These are phyloP conservation scores for Apodemia zela DNA, from an alignment of 2,888 invertebrate species.

Conservation along the genomic window DNA sequence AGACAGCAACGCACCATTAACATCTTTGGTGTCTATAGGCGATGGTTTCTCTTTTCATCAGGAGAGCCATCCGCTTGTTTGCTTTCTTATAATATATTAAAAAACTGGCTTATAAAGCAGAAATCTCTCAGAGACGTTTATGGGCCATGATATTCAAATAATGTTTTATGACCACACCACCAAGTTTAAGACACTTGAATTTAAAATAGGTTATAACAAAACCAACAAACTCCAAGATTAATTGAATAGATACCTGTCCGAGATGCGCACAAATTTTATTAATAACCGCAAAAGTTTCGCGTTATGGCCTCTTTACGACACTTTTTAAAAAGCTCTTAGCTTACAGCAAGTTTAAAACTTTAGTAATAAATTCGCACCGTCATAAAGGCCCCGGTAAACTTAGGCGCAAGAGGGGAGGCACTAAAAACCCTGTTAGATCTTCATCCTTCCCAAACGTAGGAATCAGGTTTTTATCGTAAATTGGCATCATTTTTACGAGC, in stretches of 20 bases:
- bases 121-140: too few relatives aligned
- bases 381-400: conserved; percentile 32
- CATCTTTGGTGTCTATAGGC: too few relatives aligned
- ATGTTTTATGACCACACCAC: neutral
- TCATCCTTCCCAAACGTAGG: conserved; percentile 31
- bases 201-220: conserved; percentile 5
- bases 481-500: conserved; percentile 51
- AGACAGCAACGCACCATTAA: too few relatives aligned
- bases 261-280: conserved; percentile 32
- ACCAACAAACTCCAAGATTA: conserved; percentile 28
- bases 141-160: neutral
- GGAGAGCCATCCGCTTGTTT: too few relatives aligned
- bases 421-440: conserved; percentile 29
- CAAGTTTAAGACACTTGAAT: conserved; percentile 7
- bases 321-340: conserved; percentile 46
- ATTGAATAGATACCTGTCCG: conserved; percentile 37
- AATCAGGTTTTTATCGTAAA: conserved; percentile 50
- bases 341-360: conserved; percentile 41
- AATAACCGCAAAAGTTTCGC: conserved; percentile 30
- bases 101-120: too few relatives aligned
- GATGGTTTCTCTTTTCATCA: too few relatives aligned
- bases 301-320: conserved; percentile 37
- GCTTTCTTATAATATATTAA: too few relatives aligned
- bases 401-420: conserved; percentile 27
- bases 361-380: conserved; percentile 46